These are phyloP conservation scores for Oxygymnocypris stewartii DNA, from an alignment of 2,113 vertebrate species.

Conservation along the genomic window DNA sequence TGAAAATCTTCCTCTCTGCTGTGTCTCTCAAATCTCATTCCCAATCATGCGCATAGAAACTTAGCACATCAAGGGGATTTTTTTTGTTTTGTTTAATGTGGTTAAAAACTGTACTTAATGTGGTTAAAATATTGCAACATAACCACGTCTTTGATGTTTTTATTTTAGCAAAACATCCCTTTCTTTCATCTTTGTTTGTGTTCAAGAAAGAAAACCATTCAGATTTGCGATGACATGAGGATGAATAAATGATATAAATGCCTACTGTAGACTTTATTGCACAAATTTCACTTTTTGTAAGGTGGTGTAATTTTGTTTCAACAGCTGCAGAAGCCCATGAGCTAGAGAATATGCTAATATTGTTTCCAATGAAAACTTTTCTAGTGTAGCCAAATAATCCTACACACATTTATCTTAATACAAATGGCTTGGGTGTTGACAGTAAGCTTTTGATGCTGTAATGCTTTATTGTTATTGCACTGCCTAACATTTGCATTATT, in stretches of 20 bases:
- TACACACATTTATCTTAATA: background rate
- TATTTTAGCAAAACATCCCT: no score
- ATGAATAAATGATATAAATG: background rate
- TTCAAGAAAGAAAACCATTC: background rate
- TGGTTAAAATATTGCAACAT: background rate
- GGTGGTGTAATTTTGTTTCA: background rate
- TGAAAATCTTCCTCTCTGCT: background rate
- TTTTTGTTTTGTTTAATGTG: background rate
- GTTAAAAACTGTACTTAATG: background rate
- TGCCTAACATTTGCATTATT: constrained; percentile 34
- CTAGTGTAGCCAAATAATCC: background rate
- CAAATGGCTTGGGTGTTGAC: constrained; percentile 5
- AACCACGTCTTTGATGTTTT: background rate
- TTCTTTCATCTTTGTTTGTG: background rate
- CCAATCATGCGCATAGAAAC: background rate
- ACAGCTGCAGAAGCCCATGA: background rate
- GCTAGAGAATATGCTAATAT: background rate
- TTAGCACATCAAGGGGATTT: background rate
- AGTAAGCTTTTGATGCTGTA: constrained; percentile 12
- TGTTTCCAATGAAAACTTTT: constrained; percentile 1
- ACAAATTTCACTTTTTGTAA: background rate
- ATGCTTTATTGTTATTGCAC: constrained; percentile 24
- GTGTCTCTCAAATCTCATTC: background rate
- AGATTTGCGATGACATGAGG: background rate
- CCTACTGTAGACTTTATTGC: background rate